A percentile compares a stretch with the other conserved stretches of the same genome.
These are phyloP conservation scores for Griposia aprilina DNA, from an alignment of 2,888 invertebrate genomes.

Conservation along the genomic window DNA sequence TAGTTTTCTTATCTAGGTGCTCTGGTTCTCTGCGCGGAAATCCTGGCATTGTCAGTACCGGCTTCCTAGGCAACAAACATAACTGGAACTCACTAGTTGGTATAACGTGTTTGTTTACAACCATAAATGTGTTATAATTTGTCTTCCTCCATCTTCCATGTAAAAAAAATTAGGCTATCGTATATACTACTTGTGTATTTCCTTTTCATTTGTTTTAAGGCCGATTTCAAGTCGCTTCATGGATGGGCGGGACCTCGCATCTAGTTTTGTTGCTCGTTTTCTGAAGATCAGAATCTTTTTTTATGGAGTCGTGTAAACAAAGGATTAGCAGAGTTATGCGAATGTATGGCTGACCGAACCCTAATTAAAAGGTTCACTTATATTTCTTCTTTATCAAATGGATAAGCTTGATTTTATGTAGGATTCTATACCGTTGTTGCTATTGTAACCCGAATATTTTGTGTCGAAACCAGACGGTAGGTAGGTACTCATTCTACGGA, in stretches of 20 bases:
- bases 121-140: not conserved
- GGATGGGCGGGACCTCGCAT: not conserved
- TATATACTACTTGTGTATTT: not conserved
- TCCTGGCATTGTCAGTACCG: not conserved
- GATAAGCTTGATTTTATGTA: not conserved
- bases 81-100: constrained; percentile 2
- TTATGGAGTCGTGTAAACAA: constrained; percentile 13
- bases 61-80: not conserved
- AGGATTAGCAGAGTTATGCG: not conserved
- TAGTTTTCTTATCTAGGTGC: constrained; percentile 8
- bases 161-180: not conserved
- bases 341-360: not conserved
- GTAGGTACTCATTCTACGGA: not conserved
- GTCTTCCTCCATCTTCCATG: not conserved
- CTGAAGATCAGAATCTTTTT: constrained; percentile 15
- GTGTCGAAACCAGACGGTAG: constrained; percentile 13
- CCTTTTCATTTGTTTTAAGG: not conserved
- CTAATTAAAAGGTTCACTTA: constrained; percentile 14
- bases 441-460: not conserved
- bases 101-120: not conserved
- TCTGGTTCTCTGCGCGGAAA: constrained; percentile 23
- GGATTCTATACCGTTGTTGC: too few relatives aligned
- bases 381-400: not conserved
- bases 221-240: not conserved
- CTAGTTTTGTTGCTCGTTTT: constrained; percentile 18